These are phyloP conservation scores for Epizoanthus scotinus DNA, from an alignment of 92 coral and sea anemone species.

Conservation along the genomic window DNA sequence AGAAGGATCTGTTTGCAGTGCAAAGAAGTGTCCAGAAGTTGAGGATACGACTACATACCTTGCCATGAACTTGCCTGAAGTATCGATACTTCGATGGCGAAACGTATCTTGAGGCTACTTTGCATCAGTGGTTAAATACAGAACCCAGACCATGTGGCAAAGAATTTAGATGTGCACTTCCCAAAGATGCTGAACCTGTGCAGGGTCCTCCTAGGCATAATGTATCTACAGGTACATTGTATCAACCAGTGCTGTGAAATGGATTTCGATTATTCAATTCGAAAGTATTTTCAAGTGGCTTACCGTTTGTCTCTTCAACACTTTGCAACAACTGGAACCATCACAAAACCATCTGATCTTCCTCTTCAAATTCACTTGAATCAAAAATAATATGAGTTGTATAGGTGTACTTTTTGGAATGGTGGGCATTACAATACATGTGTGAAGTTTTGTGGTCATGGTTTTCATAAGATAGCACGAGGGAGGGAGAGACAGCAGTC, in stretches of 20 bases:
- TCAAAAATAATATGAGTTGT: not conserved
- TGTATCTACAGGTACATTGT: no score
- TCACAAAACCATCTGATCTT: not conserved
- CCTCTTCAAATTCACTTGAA: not conserved
- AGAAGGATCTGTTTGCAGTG: not conserved
- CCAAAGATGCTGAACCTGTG: no score
- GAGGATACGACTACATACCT: not conserved
- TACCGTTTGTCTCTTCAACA: not conserved
- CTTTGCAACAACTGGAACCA: not conserved
- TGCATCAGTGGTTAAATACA: not conserved
- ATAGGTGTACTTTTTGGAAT: not conserved
- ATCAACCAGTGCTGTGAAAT: no score
- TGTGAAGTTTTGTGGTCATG: not conserved
- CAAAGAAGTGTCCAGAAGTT: not conserved
- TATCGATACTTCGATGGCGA: not conserved
- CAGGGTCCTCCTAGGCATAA: no score
- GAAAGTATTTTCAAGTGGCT: not conserved
- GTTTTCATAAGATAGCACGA: not conserved
- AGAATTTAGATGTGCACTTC: not conserved
- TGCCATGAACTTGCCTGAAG: not conserved
- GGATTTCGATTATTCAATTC: no score
- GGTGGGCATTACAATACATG: not conserved
- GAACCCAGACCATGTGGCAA: not conserved
- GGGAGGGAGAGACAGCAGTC: not conserved
- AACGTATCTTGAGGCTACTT: not conserved